Evolutionary conservation across 2,797 vertebrate genomes (phyloP), one percentile per base, ranked within the genome.

Genomic region (Acomys russatus): DNA sequence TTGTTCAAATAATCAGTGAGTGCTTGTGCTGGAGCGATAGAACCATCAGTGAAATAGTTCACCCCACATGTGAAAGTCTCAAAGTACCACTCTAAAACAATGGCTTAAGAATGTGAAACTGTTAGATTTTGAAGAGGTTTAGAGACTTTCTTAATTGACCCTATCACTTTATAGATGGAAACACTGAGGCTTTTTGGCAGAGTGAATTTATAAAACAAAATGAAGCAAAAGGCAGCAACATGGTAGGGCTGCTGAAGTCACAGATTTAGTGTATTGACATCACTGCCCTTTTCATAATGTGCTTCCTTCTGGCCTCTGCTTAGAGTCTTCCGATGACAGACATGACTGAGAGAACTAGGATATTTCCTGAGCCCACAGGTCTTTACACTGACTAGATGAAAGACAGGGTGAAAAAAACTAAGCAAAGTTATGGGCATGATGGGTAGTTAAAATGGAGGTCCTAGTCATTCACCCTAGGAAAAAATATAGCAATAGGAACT

Each of bases 401-500:
- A 88, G 11, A 44, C 44, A 89, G 38, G 70, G 49, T 51, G 87
- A 91, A 79, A 63, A 76, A 88, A 88, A 59, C 2, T 76, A 96
- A 51, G 56, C 73, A 49, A 90, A 44, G 12, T 95, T 90, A 77
- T 70, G 0, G 49, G 1, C 1, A 74, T 44, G 2, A 25, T 88
- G 33, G 35, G 2, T 49, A 95, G 33, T 87, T 74, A 91, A 73
- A 92, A 71, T 61, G 6, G 10, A 38, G 8, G 6, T 82, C 70
- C 18, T 95, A 4, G 22, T 88, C 73, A 84, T 90, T 93, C 30
- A 44, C 8, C 7, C 25, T 92, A 85, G n/a, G 64, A 17, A 30
- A 49, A 96, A 94, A 88, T 77, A 90, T n/a, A 93, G 5, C 74
- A 88, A 93, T 54, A 92, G 68, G 88, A 83, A 73, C 2, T 90